Conservation (phyloP, 2,797 vertebrate species). For the Cynodonichthys magdalenae region DNA sequence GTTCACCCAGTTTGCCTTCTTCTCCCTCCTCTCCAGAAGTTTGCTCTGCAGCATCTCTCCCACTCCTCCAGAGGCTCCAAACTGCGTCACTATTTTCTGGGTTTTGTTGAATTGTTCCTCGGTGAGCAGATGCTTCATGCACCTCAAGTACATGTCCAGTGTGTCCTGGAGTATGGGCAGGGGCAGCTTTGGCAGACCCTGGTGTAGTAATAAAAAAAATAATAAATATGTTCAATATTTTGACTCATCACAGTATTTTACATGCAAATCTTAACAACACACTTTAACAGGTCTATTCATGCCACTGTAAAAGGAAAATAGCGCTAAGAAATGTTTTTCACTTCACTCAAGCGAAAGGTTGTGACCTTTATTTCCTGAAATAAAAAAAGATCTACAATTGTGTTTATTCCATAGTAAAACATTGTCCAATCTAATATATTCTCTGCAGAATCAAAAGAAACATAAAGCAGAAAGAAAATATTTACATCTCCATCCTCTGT, state of each 20-base stretch:
- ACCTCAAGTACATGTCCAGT: conserved; percentile 87
- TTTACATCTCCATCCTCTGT: conserved; percentile 68
- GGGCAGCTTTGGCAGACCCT: conserved; percentile 91
- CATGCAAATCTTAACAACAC: too few relatives aligned
- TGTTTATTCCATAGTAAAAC: neutral
- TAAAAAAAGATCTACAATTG: neutral
- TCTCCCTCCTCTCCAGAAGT: conserved; percentile 85
- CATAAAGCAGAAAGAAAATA: conserved; percentile 24
- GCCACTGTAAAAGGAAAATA: too few relatives aligned
- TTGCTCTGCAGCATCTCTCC: conserved; percentile 91
- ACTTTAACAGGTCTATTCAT: too few relatives aligned
- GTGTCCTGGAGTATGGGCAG: conserved; percentile 90
- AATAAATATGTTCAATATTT: neutral
- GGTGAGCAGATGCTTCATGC: conserved; percentile 88
- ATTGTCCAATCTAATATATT: conserved; percentile 1
- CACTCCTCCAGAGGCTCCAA: conserved; percentile 85
- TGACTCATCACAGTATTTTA: neutral
- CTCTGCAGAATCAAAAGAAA: neutral
- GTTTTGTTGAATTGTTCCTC: conserved; percentile 88
- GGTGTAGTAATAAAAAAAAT: neutral
- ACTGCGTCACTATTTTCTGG: conserved; percentile 82
- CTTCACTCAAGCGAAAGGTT: too few relatives aligned
- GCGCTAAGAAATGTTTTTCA: too few relatives aligned
- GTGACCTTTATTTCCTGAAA: too few relatives aligned
- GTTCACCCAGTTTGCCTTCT: conserved; percentile 90